Percentiles rank a stretch among this genome's conserved stretches.
Conservation (phyloP, 2,113 vertebrate species). For the Caloenas nicobarica region DNA sequence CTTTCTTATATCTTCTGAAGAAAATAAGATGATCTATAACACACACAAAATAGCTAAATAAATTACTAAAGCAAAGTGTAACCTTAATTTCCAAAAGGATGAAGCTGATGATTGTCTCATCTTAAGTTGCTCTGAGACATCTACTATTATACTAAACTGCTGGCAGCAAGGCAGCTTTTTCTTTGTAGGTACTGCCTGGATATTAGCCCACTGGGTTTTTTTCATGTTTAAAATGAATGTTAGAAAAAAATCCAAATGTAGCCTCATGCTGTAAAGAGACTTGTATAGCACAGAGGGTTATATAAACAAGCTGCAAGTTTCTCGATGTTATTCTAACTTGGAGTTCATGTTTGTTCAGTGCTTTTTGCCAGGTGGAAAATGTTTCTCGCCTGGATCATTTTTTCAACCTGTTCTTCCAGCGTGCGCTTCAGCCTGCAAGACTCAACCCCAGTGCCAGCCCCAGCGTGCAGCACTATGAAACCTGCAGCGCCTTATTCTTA, state of each 20-base stretch:
- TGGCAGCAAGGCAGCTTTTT: not conserved
- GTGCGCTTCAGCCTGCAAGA: conserved; percentile 80
- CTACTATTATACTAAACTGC: not conserved
- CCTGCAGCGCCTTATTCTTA: conserved; percentile 77
- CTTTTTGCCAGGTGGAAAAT: conserved; percentile 86
- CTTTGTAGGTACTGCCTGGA: not conserved
- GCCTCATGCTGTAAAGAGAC: not conserved
- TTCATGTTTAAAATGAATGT: not conserved
- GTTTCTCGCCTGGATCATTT: conserved; percentile 88
- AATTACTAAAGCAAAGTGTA: not conserved
- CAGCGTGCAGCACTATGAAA: conserved; percentile 43
- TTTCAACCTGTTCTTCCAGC: conserved; percentile 95
- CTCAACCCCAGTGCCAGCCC: conserved; percentile 49
- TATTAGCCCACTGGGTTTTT: not conserved
- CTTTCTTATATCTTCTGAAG: not conserved
- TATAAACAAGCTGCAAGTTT: not conserved
- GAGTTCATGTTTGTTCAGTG: conserved; percentile 78
- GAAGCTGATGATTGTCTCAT: not conserved
- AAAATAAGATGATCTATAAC: not conserved
- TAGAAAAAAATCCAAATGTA: not conserved
- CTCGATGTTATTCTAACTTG: conserved; percentile 43
- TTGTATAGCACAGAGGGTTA: not conserved
- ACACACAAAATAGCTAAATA: not conserved
- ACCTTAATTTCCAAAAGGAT: not conserved
- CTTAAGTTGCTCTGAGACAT: not conserved